Evolutionary conservation across 2,888 invertebrate genomes (phyloP).

Genomic region (Aporophyla nigra): DNA sequence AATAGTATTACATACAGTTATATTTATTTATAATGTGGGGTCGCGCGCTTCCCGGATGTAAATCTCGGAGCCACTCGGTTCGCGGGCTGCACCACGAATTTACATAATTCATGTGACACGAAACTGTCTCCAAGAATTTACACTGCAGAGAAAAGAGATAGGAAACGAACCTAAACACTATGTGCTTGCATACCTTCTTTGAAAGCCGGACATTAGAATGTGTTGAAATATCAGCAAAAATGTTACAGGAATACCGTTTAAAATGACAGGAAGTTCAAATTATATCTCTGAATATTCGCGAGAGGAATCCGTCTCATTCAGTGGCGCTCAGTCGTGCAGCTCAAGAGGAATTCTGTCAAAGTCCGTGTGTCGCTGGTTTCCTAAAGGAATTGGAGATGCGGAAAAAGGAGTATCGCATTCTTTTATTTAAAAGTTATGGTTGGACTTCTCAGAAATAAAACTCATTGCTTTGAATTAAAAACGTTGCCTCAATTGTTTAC

Average conservation of each 20-base stretch:
- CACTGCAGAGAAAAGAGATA: slow-evolving; percentile 78
- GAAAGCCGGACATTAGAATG: slow-evolving; percentile 30
- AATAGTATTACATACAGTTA: slow-evolving; percentile 67
- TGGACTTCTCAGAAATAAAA: slow-evolving; percentile 2
- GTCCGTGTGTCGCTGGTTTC: slow-evolving; percentile 72
- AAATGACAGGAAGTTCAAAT: slow-evolving; percentile 71
- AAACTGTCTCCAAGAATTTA: slow-evolving; percentile 84
- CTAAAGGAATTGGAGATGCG: slow-evolving; percentile 56
- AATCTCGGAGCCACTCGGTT: slow-evolving; percentile 80
- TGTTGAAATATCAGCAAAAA: slow-evolving; percentile 39
- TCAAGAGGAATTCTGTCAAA: slow-evolving; percentile 81
- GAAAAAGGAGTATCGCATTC: slow-evolving; percentile 26
- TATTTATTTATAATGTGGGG: slow-evolving; percentile 74
- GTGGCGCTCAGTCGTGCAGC: slow-evolving; percentile 71
- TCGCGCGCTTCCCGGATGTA: slow-evolving; percentile 76
- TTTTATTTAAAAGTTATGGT: background rate
- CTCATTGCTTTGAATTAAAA: background rate
- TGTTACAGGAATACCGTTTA: slow-evolving; percentile 52
- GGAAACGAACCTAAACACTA: slow-evolving; percentile 66
- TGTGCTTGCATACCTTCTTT: slow-evolving; percentile 59
- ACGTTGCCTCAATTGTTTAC: background rate
- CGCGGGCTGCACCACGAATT: slow-evolving; percentile 78
- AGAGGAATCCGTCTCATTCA: slow-evolving; percentile 79
- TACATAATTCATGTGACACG: slow-evolving; percentile 87
- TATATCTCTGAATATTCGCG: slow-evolving; percentile 80